Percentiles rank a stretch among this genome's conserved stretches.
These are phyloP conservation scores for Thalassophryne amazonica DNA, from an alignment of 2,797 vertebrate genomes.

Conservation along the genomic window DNA sequence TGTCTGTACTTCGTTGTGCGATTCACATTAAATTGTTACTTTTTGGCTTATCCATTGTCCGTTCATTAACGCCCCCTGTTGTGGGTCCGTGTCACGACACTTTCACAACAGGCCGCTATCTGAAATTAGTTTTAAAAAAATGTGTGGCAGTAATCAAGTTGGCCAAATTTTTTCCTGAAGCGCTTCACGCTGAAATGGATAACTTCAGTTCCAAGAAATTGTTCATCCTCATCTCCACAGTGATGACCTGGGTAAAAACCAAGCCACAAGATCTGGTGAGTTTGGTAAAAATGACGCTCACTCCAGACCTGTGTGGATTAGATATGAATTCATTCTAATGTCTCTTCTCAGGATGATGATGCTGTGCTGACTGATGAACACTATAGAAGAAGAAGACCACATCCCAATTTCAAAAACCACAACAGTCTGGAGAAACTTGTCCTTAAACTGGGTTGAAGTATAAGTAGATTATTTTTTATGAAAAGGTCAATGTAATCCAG, in stretches of 20 bases:
- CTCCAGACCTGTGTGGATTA: not conserved
- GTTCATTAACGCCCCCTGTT: no score
- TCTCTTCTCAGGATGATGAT: conserved; percentile 79
- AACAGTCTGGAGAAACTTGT: conserved; percentile 86
- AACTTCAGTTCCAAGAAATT: conserved; percentile 81
- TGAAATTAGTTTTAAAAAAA: no score
- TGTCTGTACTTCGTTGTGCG: no score
- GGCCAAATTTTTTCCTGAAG: conserved; percentile 72
- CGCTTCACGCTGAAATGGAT: conserved; percentile 74
- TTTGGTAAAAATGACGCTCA: not conserved
- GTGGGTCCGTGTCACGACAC: no score
- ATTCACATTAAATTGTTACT: no score
- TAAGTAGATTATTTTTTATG: conserved; percentile 57
- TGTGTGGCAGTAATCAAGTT: no score
- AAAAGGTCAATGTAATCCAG: not conserved
- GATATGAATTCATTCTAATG: not conserved
- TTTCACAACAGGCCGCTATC: no score
- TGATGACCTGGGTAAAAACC: conserved; percentile 90
- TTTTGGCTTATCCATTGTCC: no score
- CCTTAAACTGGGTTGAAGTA: conserved; percentile 82
- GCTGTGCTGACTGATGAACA: conserved; percentile 83
- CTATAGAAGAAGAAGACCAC: conserved; percentile 82
- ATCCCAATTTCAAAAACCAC: conserved; percentile 82
- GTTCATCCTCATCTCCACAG: conserved; percentile 90
- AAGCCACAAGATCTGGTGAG: conserved; percentile 83